Base-by-base conservation (phyloP, 2,888 invertebrate genomes). In the Zygogramma bicolorata region DNA sequence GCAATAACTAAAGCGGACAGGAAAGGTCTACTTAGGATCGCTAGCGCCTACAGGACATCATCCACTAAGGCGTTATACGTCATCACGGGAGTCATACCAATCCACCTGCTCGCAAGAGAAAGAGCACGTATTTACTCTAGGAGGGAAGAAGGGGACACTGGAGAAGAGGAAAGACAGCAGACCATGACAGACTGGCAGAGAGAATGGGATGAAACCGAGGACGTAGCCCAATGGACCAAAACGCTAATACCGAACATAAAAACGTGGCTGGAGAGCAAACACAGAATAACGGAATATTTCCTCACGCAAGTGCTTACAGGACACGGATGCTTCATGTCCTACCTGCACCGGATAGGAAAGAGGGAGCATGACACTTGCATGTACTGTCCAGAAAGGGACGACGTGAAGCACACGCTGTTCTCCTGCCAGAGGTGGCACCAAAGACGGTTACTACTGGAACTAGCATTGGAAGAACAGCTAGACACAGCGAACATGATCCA, bases 1-100 rank as follows among this genome's bases (percentile, higher is more conserved):
- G 29, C n/a, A 1, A 13, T 72, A 6, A 40, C 10, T 1, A 49
- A n/a, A 31, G 25, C 42, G 2, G 34, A 71, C 1, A 31, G 68
- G 18, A 63, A 46, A 42, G 42, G 34, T 10, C 22, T 61, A n/a
- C 40, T 71, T 1, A 31, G 58, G 3, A 15, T 71, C 1, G 34
- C 63, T 18, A 42, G 63, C 22, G 68, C 68, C 40, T 71, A 68
- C n/a, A 29, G 68, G 7, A 68, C 68, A n/a, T 18, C 34, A 0
- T 59, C 63, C 0, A 57, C 63, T 10, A 20, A n/a, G 3, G 71
- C 71, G 1, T 40, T 58, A n/a, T 13, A 10, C 7, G 68, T 59
- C 5, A 31, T 71, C 58, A 40, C 68, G 8, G 71, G 68, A n/a
- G 46, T 38, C 4, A 18, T 27, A 0, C 62, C 68, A 13, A 69